These are phyloP conservation scores for Neodontobutis hainanensis DNA, from an alignment of 2,113 vertebrate genomes.

Conservation along the genomic window DNA sequence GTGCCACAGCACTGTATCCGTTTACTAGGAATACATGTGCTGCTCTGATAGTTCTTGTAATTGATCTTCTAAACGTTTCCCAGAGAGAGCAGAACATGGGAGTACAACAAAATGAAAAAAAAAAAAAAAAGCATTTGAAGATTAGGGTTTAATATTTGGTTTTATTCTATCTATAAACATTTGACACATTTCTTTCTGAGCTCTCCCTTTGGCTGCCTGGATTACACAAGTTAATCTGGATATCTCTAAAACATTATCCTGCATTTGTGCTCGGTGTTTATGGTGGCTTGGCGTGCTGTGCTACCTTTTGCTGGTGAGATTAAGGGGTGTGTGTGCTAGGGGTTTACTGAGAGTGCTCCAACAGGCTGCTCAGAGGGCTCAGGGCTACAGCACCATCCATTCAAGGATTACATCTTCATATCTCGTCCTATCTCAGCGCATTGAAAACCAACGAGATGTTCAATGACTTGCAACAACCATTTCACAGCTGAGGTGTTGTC, in stretches of 20 bases:
- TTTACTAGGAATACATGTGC: not conserved
- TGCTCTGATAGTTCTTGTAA: slow-evolving; percentile 5
- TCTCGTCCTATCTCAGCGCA: slow-evolving; percentile 68
- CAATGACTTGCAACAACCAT: slow-evolving; percentile 70
- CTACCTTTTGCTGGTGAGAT: slow-evolving; percentile 74
- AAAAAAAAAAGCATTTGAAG: slow-evolving; percentile 36
- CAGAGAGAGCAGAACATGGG: slow-evolving; percentile 19
- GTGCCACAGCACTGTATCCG: not conserved
- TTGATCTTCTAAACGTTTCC: not conserved
- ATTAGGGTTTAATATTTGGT: slow-evolving; percentile 71
- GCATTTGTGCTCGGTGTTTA: slow-evolving; percentile 71
- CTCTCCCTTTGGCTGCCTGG: slow-evolving; percentile 69
- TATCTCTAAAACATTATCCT: slow-evolving; percentile 80
- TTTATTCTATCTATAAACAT: slow-evolving; percentile 73
- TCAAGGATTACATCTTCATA: slow-evolving; percentile 75
- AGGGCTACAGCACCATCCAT: slow-evolving; percentile 67
- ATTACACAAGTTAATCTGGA: slow-evolving; percentile 80
- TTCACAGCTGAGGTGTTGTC: slow-evolving; percentile 72
- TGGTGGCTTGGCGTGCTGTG: slow-evolving; percentile 65
- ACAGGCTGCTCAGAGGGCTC: slow-evolving; percentile 72
- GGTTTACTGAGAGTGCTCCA: slow-evolving; percentile 77
- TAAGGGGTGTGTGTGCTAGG: slow-evolving; percentile 67
- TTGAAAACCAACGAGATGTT: slow-evolving; percentile 70
- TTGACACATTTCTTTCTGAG: slow-evolving; percentile 72
- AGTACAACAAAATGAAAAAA: slow-evolving; percentile 17